Evolutionary conservation across 2,888 invertebrate genomes (phyloP), one percentile per base, ranked within the genome.

Genomic region (Lydus trimaculatus): DNA sequence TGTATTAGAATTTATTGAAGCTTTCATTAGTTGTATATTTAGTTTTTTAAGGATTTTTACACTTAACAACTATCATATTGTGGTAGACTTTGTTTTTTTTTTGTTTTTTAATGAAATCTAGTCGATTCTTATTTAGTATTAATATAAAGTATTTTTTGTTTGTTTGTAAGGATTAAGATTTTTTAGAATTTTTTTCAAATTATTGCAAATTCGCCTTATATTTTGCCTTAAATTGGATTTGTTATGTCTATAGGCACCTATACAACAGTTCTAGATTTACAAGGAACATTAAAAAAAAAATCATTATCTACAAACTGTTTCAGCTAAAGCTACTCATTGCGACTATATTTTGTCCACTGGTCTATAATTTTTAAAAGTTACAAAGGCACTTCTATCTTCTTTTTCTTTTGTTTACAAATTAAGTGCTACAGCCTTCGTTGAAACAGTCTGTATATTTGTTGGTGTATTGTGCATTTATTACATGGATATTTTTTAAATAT

Each of bases 151-250:
- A n/a, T 13, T 5, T n/a, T 11, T 31, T 59, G n/a, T 31, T 20
- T n/a, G n/a, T 20, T 28, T 59, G n/a, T 31, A 59, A 17, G 59
- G 9, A 20, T 59, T 39, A 63, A 28, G 17, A 43, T 36, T 36
- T 56, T 60, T 23, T 36, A 64, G 25, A 58, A 65, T 59, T 56
- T 36, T 63, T 65, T 69, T 11, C 9, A 43, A 43, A 43, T 48
- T 2, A 48, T 48, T 48, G 48, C 48, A 48, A 63, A 63, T 65
- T 60, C 33, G 70, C 70, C 70, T 70, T 70, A 70, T 67, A 70
- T 67, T 70, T 70, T 67, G 70, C 70, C 70, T 70, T 70, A 63
- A 58, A 66, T 43, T 61, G 61, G 15, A 63, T 67, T 66, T 31
- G 39, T 63, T 60, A 59, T 64, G 11, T 59, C 2, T 61, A 60